Evolutionary conservation across 1,140 invertebrate species (phyloP).

Genomic region (Apocrypta bakeri): DNA sequence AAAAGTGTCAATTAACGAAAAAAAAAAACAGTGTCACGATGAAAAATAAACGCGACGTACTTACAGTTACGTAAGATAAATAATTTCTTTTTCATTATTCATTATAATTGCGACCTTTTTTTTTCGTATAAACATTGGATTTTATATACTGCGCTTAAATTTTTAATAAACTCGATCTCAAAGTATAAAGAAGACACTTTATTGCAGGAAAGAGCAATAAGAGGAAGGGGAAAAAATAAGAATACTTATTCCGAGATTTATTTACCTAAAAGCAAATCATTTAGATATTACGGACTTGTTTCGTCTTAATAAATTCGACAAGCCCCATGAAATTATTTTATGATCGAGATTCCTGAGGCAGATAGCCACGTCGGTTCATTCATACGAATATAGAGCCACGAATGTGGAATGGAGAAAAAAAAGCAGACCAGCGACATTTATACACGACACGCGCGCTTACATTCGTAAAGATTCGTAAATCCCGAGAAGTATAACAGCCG

Average conservation of each 20-base stretch:
- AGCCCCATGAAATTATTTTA: constrained; percentile 21
- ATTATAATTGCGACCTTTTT: not conserved
- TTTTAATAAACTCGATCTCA: not conserved
- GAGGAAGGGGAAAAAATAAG: not conserved
- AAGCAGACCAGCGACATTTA: not conserved
- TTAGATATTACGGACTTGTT: not conserved
- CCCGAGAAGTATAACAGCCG: not conserved
- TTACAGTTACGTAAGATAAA: no score
- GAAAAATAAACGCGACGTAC: not conserved
- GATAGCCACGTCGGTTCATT: not conserved
- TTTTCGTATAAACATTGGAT: not conserved
- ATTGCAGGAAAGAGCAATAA: no score
- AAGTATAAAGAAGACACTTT: not conserved
- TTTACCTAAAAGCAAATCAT: constrained; percentile 12
- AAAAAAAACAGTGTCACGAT: not conserved
- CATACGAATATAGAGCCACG: not conserved
- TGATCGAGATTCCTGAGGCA: not conserved
- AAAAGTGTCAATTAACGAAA: not conserved
- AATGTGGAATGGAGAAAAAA: no score
- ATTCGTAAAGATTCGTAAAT: not conserved
- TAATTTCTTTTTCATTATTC: constrained; percentile 3
- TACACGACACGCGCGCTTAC: not conserved
- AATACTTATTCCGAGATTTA: not conserved
- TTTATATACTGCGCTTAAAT: not conserved
- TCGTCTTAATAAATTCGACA: constrained; percentile 1